A percentile compares a stretch with the other conserved stretches of the same genome.
Evolutionary conservation across 1,140 invertebrate species (phyloP).

Genomic region (Trichonephila clavata): DNA sequence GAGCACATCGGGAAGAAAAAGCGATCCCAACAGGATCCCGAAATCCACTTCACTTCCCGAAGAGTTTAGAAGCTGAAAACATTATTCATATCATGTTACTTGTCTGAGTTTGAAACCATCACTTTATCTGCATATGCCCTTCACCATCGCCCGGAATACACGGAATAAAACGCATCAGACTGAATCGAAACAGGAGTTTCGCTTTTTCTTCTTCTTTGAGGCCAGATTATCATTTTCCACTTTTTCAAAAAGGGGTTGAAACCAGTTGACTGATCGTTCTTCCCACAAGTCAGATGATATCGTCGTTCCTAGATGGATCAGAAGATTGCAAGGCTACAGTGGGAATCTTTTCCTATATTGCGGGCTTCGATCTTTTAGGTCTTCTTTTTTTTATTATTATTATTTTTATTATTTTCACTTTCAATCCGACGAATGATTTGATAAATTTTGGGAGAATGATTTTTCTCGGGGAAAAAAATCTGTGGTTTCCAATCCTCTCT

Average conservation of each 20-base stretch:
- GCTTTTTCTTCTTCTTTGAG: neutral
- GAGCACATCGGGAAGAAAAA: neutral
- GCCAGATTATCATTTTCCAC: slow-evolving; percentile 73
- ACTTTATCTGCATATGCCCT: slow-evolving; percentile 71
- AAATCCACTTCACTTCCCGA: neutral
- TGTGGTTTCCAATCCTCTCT: slow-evolving; percentile 25
- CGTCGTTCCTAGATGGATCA: slow-evolving; percentile 30
- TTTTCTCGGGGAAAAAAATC: slow-evolving; percentile 40
- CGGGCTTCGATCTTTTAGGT: neutral
- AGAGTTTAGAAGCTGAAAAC: neutral
- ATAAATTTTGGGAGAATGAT: slow-evolving; percentile 62
- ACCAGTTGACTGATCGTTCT: slow-evolving; percentile 69
- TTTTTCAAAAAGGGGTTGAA: slow-evolving; percentile 60
- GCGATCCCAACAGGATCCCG: neutral
- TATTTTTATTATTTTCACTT: slow-evolving; percentile 17
- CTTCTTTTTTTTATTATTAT: neutral
- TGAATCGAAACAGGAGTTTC: slow-evolving; percentile 69
- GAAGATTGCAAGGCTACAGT: slow-evolving; percentile 47
- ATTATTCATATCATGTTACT: slow-evolving; percentile 73
- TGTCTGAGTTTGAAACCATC: slow-evolving; percentile 53
- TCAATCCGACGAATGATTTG: slow-evolving; percentile 54
- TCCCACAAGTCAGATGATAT: slow-evolving; percentile 59
- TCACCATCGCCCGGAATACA: slow-evolving; percentile 46
- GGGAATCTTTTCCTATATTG: neutral
- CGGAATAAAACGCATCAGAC: slow-evolving; percentile 62